Base-by-base conservation (phyloP, 2,113 vertebrate genomes). In the Callocephalon fimbriatum region DNA sequence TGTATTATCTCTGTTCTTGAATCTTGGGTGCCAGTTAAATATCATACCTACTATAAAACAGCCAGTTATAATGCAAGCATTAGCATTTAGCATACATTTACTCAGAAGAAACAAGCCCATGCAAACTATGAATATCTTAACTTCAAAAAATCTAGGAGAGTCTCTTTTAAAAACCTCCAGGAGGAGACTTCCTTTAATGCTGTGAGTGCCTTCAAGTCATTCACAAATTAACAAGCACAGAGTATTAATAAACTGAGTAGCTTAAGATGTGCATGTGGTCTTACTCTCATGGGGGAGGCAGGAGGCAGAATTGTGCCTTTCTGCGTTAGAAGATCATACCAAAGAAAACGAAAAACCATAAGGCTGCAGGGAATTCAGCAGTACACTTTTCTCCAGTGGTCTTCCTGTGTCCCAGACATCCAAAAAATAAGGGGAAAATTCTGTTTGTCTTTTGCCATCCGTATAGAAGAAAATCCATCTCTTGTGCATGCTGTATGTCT, bases 21-120 rank as follows among this genome's bases (percentile, higher is more conserved):
- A 78, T 63, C 50, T 21, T 67, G 68, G 61, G 66, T 10, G 15
- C n/a, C n/a, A 17, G 21, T 85, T 89, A 71, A 94, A 87, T 14
- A 53, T 61, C 40, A n/a, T 29, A 42, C 37, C 14, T 72, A 37
- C 84, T 71, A 2, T 26, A 84, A 90, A 66, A 79, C 54, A 67
- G 18, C 7, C 26, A 18, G 59, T 92, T 75, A n/a, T 45, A 67
- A 79, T 53, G 76, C 35, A 83, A 92, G 29, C 47, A 88, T 91
- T 88, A 93, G 70, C 82, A 95, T 94, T 90, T 91, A 96, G 27
- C 78, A 76, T 51, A 53, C 61, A 77, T 74, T 84, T 94, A 86
- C 71, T 87, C 42, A 68, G 63, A 87, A 84, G 73, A 90, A 95
- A 73, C 78, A 91, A 93, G 89, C 65, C 61, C 73, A 58, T 61